These are phyloP conservation scores for Drosophila mayri DNA, from an alignment of 1,140 invertebrate genomes.

Conservation along the genomic window DNA sequence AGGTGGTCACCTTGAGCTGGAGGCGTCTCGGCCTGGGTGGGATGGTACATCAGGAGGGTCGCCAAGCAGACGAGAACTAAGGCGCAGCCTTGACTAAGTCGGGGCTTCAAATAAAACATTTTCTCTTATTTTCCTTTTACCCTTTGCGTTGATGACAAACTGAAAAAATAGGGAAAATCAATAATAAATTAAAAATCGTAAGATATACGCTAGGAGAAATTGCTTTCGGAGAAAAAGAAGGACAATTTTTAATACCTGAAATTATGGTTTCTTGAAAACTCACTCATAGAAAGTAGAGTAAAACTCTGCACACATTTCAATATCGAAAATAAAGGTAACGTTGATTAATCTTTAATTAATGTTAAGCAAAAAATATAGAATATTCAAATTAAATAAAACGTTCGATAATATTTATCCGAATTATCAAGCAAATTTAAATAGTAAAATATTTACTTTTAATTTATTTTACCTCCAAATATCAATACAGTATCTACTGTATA, in stretches of 20 bases:
- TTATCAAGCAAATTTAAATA: too few relatives aligned
- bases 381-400: too few relatives aligned
- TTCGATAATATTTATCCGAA: too few relatives aligned
- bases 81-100: constrained; percentile 51
- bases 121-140: constrained; percentile 1
- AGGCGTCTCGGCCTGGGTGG: constrained; percentile 47
- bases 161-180: constrained; percentile 19
- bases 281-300: background rate
- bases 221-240: background rate
- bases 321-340: too few relatives aligned
- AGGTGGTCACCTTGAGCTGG: constrained; percentile 46
- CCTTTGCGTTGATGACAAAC: constrained; percentile 8
- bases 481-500: background rate
- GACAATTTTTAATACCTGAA: too few relatives aligned
- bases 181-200: constrained; percentile 4
- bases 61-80: constrained; percentile 46
- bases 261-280: background rate
- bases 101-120: constrained; percentile 49
- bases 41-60: constrained; percentile 36
- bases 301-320: background rate
- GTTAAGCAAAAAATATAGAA: too few relatives aligned
- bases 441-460: background rate
- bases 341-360: too few relatives aligned
- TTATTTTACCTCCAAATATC: background rate
- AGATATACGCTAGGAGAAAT: background rate